phyloP scores from a whole-genome alignment of 2,797 vertebrate species.

The Micropoecilia bifurca region DNA sequence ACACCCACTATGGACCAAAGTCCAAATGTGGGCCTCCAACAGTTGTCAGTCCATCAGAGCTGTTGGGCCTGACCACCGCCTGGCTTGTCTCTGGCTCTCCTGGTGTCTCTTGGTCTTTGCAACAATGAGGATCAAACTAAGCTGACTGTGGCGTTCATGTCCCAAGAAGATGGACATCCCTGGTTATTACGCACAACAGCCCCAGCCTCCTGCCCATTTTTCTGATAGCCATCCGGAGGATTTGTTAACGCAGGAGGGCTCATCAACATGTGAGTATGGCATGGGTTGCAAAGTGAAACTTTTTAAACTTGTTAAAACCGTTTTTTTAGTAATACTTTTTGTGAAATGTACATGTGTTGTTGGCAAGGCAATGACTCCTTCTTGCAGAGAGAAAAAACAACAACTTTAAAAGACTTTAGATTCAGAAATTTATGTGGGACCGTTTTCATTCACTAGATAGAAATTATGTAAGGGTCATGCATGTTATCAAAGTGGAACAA shows the following conservation, averaged over 20 bases:
- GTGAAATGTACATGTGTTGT: not conserved
- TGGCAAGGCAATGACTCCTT: not conserved
- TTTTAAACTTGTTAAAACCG: not conserved
- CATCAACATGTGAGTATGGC: constrained; percentile 78
- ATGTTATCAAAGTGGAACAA: constrained; percentile 43
- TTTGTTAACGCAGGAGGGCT: constrained; percentile 55
- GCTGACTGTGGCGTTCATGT: constrained; percentile 42
- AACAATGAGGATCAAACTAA: constrained; percentile 57
- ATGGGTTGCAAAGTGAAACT: not conserved
- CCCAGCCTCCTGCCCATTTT: constrained; percentile 46
- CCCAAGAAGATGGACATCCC: constrained; percentile 71
- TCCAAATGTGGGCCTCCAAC: constrained; percentile 73
- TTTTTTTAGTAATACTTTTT: not conserved
- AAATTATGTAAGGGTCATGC: constrained; percentile 71
- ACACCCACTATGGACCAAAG: constrained; percentile 77
- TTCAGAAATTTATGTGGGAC: not conserved
- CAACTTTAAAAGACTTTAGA: not conserved
- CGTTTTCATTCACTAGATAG: not conserved
- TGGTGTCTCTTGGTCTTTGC: constrained; percentile 42
- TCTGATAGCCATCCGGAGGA: constrained; percentile 45
- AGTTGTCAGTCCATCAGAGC: constrained; percentile 68
- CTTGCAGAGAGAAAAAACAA: not conserved
- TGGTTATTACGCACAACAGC: constrained; percentile 51
- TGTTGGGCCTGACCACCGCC: constrained; percentile 54
- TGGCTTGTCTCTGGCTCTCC: constrained; percentile 53